Evolutionary conservation across 2,888 invertebrate genomes (phyloP), one percentile per base, ranked within the genome.

Genomic region (Eulithis prunata): DNA sequence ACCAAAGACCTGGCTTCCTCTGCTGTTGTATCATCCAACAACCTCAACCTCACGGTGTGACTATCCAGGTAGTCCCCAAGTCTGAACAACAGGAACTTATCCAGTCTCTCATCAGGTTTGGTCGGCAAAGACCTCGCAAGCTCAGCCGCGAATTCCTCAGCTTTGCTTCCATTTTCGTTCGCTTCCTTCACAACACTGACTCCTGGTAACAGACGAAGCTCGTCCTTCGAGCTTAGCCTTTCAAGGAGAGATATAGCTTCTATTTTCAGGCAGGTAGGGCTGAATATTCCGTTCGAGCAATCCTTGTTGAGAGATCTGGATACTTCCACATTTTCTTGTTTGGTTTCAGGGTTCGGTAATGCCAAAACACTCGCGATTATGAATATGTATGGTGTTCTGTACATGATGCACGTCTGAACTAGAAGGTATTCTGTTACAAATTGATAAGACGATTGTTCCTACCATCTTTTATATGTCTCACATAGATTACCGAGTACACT

Each of bases 71-170:
- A 96, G 70, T 94, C 95, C 14, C 95, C 95, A 57, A 97, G 88
- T 80, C 95, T 95, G 76, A 95, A 96, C 72, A 96, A 78, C 43
- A 97, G 90, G 76, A 95, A 96, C 51, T 96, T 96, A 80, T 97
- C 97, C 58, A 97, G 85, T 43, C 96, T 94, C 57, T 96, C 96
- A 76, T 96, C 96, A 11, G 96, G 95, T 79, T 96, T 96, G 54
- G 96, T 95, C 0, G 96, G 96, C 78, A 96, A 95, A 54, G 96
- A 95, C 68, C 96, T 94, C 0, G 97, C 96, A 4, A 97, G 85
- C 80, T 97, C 96, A 75, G 90, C 94, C 0, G 96, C 95, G 71
- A 96, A 95, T 51, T 96, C 94, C 71, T 96, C 96, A 2, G 95
- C 94, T 56, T 95, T 95, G 38, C 94, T 92, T 13, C 93, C 94